phyloP scores from a whole-genome alignment of 2,888 invertebrate species.

The Ormyrus nitidulus region DNA sequence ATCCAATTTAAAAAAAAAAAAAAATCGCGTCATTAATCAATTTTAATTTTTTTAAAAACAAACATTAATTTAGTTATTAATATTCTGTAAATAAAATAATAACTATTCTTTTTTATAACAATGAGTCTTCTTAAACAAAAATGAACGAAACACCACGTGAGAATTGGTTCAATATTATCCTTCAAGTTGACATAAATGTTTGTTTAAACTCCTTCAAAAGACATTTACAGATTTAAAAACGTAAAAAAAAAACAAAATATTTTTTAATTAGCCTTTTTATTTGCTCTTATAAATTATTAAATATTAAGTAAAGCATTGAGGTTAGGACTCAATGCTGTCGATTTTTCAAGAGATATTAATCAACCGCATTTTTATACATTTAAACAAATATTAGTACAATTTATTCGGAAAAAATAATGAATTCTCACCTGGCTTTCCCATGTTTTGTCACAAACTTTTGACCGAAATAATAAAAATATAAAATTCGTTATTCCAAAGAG shows the following conservation, averaged over 20 bases:
- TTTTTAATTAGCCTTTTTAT: neutral
- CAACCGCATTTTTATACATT: neutral
- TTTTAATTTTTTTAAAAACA: neutral
- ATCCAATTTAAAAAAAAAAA: too few relatives aligned
- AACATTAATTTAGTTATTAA: too few relatives aligned
- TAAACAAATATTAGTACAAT: neutral
- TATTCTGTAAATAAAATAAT: too few relatives aligned
- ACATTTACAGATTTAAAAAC: neutral
- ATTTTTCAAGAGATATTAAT: neutral
- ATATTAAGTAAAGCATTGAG: conserved; percentile 1
- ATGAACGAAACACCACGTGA: neutral
- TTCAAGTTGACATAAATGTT: conserved; percentile 39
- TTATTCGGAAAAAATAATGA: neutral
- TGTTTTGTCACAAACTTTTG: conserved; percentile 25
- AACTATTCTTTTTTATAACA: too few relatives aligned
- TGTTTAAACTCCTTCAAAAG: conserved; percentile 35
- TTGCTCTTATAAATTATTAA: neutral
- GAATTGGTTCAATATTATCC: neutral
- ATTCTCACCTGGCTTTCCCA: conserved; percentile 56
- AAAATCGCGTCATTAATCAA: conserved; percentile 8
- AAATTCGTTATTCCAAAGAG: neutral
- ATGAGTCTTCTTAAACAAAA: neutral
- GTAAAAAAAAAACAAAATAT: neutral
- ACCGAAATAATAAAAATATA: conserved; percentile 12
- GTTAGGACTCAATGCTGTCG: conserved; percentile 39